These are phyloP conservation scores for Pemphredon lugubris DNA, from an alignment of 2,888 invertebrate genomes.

Conservation along the genomic window DNA sequence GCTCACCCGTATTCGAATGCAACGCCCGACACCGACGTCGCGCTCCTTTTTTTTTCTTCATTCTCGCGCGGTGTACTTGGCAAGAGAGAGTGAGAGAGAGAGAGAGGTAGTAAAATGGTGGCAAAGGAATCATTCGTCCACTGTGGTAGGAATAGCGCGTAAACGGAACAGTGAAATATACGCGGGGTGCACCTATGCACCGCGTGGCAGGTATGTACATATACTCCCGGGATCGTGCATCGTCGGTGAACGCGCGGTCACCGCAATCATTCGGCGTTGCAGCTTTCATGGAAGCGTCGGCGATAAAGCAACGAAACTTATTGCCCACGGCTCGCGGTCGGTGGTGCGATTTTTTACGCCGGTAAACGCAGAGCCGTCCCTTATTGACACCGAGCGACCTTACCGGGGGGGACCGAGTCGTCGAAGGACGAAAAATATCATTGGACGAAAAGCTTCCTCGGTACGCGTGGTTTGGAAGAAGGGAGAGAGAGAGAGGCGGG, in stretches of 20 bases:
- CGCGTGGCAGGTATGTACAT: too few relatives aligned
- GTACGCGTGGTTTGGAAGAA: not conserved
- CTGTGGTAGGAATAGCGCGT: conserved; percentile 54
- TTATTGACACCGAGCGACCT: conserved; percentile 70
- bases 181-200: conserved; percentile 30
- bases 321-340: conserved; percentile 73
- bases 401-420: conserved; percentile 67
- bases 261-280: conserved; percentile 60
- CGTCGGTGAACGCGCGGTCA: conserved; percentile 38
- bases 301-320: conserved; percentile 77
- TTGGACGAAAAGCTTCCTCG: not conserved
- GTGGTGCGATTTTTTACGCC: conserved; percentile 59
- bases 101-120: too few relatives aligned
- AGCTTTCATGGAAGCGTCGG: conserved; percentile 70
- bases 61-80: conserved; percentile 22
- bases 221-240: conserved; percentile 9
- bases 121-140: conserved; percentile 34
- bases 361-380: conserved; percentile 50
- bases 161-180: conserved; percentile 64
- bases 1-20: conserved; percentile 58
- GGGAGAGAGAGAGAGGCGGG: not conserved
- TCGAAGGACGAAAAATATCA: conserved; percentile 28
- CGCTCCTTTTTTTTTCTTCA: conserved; percentile 9
- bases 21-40: conserved; percentile 15
- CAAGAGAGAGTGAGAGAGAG: too few relatives aligned